Evolutionary conservation across 2,888 invertebrate genomes (phyloP).

Genomic region (Eupithecia exiguata): DNA sequence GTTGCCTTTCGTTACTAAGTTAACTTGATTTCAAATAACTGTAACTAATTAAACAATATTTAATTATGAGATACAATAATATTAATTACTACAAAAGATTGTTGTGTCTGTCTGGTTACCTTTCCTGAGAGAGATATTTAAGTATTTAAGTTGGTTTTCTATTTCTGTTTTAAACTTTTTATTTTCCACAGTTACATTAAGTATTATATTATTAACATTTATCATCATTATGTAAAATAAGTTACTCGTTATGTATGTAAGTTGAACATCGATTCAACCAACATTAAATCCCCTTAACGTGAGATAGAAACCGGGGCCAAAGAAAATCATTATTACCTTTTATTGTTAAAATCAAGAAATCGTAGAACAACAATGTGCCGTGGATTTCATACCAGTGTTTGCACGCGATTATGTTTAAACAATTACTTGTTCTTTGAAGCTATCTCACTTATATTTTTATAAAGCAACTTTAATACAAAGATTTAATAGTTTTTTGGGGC

Average conservation of each 20-base stretch:
- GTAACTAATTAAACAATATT: background rate
- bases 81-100: background rate
- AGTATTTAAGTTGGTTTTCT: background rate
- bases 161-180: background rate
- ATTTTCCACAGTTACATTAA: background rate
- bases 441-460: conserved; percentile 13
- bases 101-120: background rate
- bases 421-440: conserved; percentile 17
- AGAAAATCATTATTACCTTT: conserved; percentile 36
- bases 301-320: conserved; percentile 4
- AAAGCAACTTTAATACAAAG: background rate
- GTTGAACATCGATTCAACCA: background rate
- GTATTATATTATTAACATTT: background rate
- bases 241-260: background rate
- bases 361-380: conserved; percentile 34
- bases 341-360: conserved; percentile 41
- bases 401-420: conserved; percentile 27
- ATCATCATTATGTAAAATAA: background rate
- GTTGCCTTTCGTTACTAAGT: conserved; percentile 14
- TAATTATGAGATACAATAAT: background rate
- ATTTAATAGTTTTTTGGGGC: background rate
- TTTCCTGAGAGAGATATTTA: background rate
- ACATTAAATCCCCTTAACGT: conserved; percentile 13
- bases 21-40: background rate
- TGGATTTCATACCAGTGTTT: conserved; percentile 27